A percentile compares a stretch with the other conserved stretches of the same genome.
phyloP scores from a whole-genome alignment of 2,113 vertebrate genomes.

The Callocephalon fimbriatum region DNA sequence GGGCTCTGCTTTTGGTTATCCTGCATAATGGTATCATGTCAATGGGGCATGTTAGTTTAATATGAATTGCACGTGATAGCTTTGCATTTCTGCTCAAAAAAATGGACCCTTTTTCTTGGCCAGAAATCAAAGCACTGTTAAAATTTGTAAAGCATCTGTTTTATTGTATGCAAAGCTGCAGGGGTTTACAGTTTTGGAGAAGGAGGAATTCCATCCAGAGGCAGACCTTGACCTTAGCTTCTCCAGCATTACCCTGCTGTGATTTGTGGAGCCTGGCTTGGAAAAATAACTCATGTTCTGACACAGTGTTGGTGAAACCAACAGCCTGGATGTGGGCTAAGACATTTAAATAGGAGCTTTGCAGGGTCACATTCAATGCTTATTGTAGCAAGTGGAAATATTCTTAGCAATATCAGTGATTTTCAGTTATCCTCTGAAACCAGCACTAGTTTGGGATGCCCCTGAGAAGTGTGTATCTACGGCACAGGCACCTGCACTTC shows the following conservation, averaged over 20 bases:
- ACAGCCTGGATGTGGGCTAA: background rate
- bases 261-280: background rate
- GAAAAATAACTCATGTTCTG: background rate
- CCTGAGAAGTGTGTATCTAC: background rate
- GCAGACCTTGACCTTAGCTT: background rate
- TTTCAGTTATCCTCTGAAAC: background rate
- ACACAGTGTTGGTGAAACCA: background rate
- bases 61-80: background rate
- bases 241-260: background rate
- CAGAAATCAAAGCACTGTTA: background rate
- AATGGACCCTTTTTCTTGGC: background rate
- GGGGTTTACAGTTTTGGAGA: background rate
- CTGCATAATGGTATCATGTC: background rate
- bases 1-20: constrained; percentile 1
- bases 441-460: background rate
- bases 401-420: background rate
- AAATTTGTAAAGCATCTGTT: background rate
- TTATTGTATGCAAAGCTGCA: background rate
- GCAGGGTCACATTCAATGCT: background rate
- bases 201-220: background rate
- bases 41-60: background rate
- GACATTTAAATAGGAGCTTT: background rate
- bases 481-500: background rate
- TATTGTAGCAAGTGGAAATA: background rate
- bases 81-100: background rate